phyloP scores from a whole-genome alignment of 2,797 vertebrate species.

The Danio aesculapii region DNA sequence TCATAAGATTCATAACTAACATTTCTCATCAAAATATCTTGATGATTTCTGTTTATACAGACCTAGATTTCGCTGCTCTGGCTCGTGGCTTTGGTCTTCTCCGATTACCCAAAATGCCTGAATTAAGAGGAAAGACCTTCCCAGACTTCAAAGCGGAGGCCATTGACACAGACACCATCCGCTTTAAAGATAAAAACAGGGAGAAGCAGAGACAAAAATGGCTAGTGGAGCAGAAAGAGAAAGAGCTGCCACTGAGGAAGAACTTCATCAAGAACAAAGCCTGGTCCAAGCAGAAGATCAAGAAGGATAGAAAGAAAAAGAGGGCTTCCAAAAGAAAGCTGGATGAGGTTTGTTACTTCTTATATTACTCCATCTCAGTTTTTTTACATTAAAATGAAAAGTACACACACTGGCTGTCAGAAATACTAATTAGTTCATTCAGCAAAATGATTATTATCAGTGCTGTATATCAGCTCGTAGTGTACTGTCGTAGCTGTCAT shows the following conservation, averaged over 20 bases:
- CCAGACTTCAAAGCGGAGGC: conserved; percentile 81
- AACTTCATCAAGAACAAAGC: conserved; percentile 83
- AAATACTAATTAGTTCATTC: no score
- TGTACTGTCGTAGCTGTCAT: no score
- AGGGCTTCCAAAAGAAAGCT: conserved; percentile 82
- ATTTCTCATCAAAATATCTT: neutral
- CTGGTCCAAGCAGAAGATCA: conserved; percentile 96
- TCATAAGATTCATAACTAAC: neutral
- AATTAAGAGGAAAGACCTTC: conserved; percentile 86
- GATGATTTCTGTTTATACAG: conserved; percentile 67
- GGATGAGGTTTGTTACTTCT: conserved; percentile 78
- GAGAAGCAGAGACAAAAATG: conserved; percentile 90
- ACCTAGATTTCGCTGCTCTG: conserved; percentile 88
- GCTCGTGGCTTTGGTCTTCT: conserved; percentile 92
- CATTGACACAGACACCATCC: conserved; percentile 88
- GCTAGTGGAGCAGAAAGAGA: conserved; percentile 79
- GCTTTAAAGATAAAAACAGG: conserved; percentile 92
- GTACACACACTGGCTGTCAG: neutral
- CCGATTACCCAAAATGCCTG: conserved; percentile 94
- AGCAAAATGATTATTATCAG: no score
- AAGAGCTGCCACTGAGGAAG: conserved; percentile 64
- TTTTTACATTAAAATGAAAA: neutral
- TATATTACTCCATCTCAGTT: no score
- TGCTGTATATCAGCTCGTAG: no score
- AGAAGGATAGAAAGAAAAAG: conserved; percentile 86